These are phyloP conservation scores for Nannoperca australis DNA, from an alignment of 2,797 vertebrate species.

Conservation along the genomic window DNA sequence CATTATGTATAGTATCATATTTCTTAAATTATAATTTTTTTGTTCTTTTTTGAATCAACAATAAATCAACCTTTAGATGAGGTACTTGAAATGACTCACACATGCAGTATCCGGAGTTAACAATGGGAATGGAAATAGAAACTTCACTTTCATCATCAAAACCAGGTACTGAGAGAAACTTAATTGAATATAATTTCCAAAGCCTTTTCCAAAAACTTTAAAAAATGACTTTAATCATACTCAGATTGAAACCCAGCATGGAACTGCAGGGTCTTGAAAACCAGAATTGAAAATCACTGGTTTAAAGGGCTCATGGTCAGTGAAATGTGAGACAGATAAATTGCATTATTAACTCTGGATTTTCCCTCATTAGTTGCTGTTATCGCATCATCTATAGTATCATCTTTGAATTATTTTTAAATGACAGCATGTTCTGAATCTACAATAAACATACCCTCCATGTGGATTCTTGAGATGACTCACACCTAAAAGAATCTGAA, in stretches of 20 bases:
- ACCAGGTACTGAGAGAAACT: neutral
- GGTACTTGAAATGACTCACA: slow-evolving; percentile 39
- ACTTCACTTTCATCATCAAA: slow-evolving; percentile 15
- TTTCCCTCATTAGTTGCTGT: neutral
- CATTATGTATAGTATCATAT: neutral
- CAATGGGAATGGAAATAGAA: slow-evolving; percentile 14
- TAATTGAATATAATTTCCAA: neutral
- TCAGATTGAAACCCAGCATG: neutral
- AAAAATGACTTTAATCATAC: neutral
- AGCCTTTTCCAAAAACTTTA: neutral
- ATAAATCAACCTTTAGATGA: slow-evolving; percentile 18
- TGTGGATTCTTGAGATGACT: slow-evolving; percentile 39
- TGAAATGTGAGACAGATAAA: neutral
- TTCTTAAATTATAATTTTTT: neutral
- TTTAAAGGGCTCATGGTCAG: neutral
- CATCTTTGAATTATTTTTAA: neutral
- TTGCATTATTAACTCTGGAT: slow-evolving; percentile 1
- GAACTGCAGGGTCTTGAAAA: neutral
- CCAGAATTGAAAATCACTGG: neutral
- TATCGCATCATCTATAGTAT: neutral
- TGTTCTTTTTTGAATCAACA: slow-evolving; percentile 15
- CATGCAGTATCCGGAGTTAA: slow-evolving; percentile 2
- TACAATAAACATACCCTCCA: slow-evolving; percentile 25
- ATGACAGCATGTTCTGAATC: slow-evolving; percentile 3
- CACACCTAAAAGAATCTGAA: slow-evolving; percentile 19